Conservation (phyloP, 2,113 vertebrate species). For the Excalfactoria chinensis region DNA sequence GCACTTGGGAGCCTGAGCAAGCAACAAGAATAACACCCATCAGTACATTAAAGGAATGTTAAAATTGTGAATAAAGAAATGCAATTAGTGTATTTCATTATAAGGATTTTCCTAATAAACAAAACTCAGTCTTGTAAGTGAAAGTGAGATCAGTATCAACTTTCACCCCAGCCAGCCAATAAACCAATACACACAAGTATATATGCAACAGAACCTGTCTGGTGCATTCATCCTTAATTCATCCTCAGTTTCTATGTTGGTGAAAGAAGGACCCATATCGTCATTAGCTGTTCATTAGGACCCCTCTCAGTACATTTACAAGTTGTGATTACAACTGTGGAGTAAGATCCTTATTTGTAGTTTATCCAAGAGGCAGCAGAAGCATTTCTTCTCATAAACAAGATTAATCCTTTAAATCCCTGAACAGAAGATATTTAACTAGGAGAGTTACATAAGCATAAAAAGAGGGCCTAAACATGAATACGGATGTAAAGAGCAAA, state of each 20-base stretch:
- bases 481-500: neutral
- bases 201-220: neutral
- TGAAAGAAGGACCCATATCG: neutral
- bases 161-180: neutral
- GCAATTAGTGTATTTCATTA: neutral
- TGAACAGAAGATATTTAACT: conserved; percentile 33
- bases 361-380: conserved; percentile 18
- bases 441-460: conserved; percentile 38
- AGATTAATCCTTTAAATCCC: conserved; percentile 59
- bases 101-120: neutral
- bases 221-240: neutral
- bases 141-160: neutral
- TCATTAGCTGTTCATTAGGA: conserved; percentile 10
- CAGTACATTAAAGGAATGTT: fast-evolving
- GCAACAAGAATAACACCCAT: neutral
- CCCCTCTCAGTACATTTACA: neutral
- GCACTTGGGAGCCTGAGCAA: neutral
- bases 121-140: neutral
- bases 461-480: neutral
- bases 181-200: fast-evolving
- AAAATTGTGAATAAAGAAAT: neutral
- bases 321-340: neutral
- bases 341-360: neutral
- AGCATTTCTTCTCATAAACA: conserved; percentile 51
- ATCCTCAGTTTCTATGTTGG: neutral